Evolutionary conservation across 2,797 vertebrate genomes (phyloP).

Genomic region (Crenuchus spilurus): DNA sequence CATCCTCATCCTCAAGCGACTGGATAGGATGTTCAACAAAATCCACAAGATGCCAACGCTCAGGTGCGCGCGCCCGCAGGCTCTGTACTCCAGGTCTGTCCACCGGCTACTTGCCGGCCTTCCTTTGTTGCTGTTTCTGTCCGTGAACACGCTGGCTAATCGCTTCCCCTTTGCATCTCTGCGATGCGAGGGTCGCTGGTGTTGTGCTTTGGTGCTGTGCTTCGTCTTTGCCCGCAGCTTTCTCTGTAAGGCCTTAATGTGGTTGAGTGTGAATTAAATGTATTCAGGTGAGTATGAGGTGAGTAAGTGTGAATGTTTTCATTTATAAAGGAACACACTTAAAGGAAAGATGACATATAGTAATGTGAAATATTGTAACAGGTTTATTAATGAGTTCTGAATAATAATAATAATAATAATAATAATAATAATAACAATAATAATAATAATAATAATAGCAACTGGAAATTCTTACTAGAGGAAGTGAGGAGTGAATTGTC

Average conservation of each 20-base stretch:
- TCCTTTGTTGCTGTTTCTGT: slow-evolving; percentile 47
- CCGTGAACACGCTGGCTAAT: slow-evolving; percentile 14
- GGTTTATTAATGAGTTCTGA: too few relatives aligned
- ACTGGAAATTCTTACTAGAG: too few relatives aligned
- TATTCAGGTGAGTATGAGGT: slow-evolving; percentile 29
- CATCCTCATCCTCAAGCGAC: slow-evolving; percentile 96
- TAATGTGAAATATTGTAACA: background rate
- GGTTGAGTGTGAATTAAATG: slow-evolving; percentile 29
- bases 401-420: too few relatives aligned
- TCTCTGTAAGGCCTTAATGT: slow-evolving; percentile 34
- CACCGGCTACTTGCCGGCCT: slow-evolving; percentile 50
- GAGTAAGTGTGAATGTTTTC: slow-evolving; percentile 14
- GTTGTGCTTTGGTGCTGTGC: slow-evolving; percentile 53
- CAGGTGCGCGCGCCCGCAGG: slow-evolving; percentile 89
- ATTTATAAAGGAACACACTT: background rate
- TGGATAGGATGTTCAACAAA: slow-evolving; percentile 99
- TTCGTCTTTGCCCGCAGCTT: slow-evolving; percentile 33
- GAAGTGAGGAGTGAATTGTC: too few relatives aligned
- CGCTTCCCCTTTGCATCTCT: slow-evolving; percentile 36
- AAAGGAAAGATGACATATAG: background rate
- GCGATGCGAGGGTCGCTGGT: slow-evolving; percentile 61
- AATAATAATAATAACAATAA: too few relatives aligned
- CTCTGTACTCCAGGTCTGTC: slow-evolving; percentile 81
- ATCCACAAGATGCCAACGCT: slow-evolving; percentile 99
- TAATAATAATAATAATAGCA: too few relatives aligned